Conservation (phyloP, 2,113 vertebrate genomes). For the Sakesphorus luctuosus region DNA sequence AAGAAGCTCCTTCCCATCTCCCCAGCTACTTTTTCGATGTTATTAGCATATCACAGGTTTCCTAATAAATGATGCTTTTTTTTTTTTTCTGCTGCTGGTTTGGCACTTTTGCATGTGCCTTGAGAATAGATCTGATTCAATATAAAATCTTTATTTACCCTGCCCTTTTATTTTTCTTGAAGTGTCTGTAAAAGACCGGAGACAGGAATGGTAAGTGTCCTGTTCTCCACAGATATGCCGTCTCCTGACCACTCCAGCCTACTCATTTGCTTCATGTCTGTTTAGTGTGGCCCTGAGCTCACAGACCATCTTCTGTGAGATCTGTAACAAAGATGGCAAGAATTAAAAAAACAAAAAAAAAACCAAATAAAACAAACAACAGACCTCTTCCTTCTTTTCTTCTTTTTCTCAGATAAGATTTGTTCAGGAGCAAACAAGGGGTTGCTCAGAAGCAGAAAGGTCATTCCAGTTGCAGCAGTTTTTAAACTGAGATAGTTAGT, state of each 20-base stretch:
- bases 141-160: not conserved
- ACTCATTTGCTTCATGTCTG: not conserved
- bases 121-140: not conserved
- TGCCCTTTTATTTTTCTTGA: not conserved
- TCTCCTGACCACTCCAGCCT: not conserved
- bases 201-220: not conserved
- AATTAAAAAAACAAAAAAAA: not conserved
- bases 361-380: too few species aligned
- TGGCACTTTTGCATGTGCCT: not conserved
- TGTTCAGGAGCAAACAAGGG: not conserved
- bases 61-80: not conserved
- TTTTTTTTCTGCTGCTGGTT: not conserved
- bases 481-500: not conserved
- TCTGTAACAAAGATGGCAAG: not conserved
- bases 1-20: not conserved
- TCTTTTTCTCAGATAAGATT: not conserved
- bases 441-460: not conserved
- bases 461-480: not conserved
- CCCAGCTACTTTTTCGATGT: not conserved
- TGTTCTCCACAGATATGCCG: not conserved
- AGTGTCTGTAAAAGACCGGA: not conserved
- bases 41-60: not conserved
- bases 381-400: not conserved
- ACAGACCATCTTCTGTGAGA: not conserved
- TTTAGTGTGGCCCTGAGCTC: not conserved